phyloP scores from a whole-genome alignment of 2,113 vertebrate genomes.

The Herpetotheres cachinnans region DNA sequence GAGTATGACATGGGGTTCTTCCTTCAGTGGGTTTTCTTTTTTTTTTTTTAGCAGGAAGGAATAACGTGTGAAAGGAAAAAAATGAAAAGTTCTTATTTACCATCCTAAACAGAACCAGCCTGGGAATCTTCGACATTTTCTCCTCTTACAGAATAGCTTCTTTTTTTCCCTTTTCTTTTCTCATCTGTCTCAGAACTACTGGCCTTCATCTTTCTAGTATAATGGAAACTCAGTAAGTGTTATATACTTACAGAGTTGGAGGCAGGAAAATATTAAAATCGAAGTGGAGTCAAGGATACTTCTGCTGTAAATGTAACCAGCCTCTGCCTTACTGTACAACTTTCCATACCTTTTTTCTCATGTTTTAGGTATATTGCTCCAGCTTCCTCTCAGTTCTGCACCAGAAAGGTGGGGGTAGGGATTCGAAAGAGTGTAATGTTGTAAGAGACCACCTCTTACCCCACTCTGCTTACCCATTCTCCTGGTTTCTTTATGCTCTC shows the following conservation, averaged over 20 bases:
- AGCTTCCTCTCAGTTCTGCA: neutral
- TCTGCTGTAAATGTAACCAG: neutral
- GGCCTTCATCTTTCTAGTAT: neutral
- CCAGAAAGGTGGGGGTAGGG: neutral
- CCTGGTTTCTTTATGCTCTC: neutral
- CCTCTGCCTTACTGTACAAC: neutral
- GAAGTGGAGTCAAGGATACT: neutral
- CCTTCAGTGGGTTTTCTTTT: neutral
- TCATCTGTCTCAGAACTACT: neutral
- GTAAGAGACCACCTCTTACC: neutral
- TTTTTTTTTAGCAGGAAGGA: neutral
- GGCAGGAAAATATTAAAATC: neutral
- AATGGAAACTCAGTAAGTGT: neutral
- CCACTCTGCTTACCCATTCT: neutral
- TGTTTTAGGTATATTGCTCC: neutral
- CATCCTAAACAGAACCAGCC: neutral
- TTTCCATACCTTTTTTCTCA: neutral
- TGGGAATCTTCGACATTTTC: neutral
- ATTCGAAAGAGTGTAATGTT: neutral
- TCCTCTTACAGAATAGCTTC: neutral
- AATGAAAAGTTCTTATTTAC: neutral
- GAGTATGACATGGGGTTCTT: neutral
- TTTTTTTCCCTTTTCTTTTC: accelerated
- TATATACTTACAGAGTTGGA: neutral
- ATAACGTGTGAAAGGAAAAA: neutral